Evolutionary conservation across 2,113 vertebrate genomes (phyloP).

Genomic region (Natator depressus): DNA sequence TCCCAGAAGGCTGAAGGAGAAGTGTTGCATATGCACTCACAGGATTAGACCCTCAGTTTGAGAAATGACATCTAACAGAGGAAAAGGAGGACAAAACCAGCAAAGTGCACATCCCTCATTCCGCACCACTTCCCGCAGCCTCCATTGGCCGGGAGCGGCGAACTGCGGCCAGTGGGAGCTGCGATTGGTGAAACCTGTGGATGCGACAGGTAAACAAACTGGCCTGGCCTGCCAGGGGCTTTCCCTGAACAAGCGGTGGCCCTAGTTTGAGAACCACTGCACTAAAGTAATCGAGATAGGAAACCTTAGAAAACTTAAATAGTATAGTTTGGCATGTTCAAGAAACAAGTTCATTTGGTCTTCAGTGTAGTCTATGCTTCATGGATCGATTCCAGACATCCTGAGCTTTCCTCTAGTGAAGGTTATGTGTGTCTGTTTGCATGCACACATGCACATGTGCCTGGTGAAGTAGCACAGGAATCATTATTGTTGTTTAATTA

Average conservation of each 20-base stretch:
- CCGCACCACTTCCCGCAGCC: too few species aligned
- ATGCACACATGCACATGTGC: fast-evolving
- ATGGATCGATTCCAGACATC: not conserved
- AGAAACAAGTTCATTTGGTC: not conserved
- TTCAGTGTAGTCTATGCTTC: not conserved
- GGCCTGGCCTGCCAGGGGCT: too few species aligned
- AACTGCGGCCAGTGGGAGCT: too few species aligned
- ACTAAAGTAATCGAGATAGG: not conserved
- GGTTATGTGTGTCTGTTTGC: not conserved
- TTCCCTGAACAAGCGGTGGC: too few species aligned
- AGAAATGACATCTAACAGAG: not conserved
- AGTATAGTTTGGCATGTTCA: not conserved
- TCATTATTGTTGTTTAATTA: not conserved
- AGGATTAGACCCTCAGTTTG: not conserved
- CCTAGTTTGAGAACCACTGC: too few species aligned
- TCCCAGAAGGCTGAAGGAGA: not conserved
- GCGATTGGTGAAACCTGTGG: too few species aligned
- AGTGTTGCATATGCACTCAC: not conserved
- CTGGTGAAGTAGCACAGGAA: not conserved
- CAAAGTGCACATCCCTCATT: not conserved
- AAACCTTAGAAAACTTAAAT: not conserved
- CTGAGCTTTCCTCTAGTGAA: not conserved
- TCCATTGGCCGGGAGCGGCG: too few species aligned
- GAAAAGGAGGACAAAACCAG: not conserved
- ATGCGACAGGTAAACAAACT: too few species aligned